Percentiles rank a stretch among this genome's conserved stretches.
phyloP scores from a whole-genome alignment of 2,888 invertebrate species.

The Apodemia hepburni region DNA sequence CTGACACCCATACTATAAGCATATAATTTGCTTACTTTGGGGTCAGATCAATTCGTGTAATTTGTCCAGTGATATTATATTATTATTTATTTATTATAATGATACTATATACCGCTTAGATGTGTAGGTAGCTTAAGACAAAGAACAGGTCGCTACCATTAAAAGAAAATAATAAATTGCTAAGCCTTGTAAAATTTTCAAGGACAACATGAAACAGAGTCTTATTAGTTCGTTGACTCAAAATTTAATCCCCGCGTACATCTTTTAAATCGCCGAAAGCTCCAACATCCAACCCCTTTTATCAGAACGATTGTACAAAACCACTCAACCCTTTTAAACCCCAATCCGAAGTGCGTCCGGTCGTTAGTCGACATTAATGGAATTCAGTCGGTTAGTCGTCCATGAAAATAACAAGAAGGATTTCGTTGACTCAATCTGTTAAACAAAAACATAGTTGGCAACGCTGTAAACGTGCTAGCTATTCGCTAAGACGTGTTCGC shows the following conservation, averaged over 20 bases:
- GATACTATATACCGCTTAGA: neutral
- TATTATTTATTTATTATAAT: no score
- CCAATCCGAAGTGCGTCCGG: slow-evolving; percentile 76
- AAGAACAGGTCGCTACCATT: neutral
- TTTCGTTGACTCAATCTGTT: slow-evolving; percentile 19
- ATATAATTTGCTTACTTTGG: no score
- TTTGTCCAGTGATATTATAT: no score
- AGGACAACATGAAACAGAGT: slow-evolving; percentile 33
- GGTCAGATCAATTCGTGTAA: no score
- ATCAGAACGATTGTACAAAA: slow-evolving; percentile 76
- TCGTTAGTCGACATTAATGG: slow-evolving; percentile 79
- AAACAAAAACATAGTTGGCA: slow-evolving; percentile 27
- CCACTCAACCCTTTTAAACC: slow-evolving; percentile 79
- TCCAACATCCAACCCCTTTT: slow-evolving; percentile 72
- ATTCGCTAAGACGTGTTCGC: slow-evolving; percentile 29
- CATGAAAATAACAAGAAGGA: slow-evolving; percentile 16
- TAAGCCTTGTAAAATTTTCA: slow-evolving; percentile 12
- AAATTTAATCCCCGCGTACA: slow-evolving; percentile 59
- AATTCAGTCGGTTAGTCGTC: slow-evolving; percentile 52
- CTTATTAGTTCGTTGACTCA: slow-evolving; percentile 48
- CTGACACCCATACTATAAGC: no score
- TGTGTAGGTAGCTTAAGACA: neutral
- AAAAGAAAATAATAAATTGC: slow-evolving; percentile 7
- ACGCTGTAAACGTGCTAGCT: slow-evolving; percentile 25
- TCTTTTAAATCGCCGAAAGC: slow-evolving; percentile 74